These are phyloP conservation scores for Aporophyla nigra DNA, from an alignment of 2,888 invertebrate species.

Conservation along the genomic window DNA sequence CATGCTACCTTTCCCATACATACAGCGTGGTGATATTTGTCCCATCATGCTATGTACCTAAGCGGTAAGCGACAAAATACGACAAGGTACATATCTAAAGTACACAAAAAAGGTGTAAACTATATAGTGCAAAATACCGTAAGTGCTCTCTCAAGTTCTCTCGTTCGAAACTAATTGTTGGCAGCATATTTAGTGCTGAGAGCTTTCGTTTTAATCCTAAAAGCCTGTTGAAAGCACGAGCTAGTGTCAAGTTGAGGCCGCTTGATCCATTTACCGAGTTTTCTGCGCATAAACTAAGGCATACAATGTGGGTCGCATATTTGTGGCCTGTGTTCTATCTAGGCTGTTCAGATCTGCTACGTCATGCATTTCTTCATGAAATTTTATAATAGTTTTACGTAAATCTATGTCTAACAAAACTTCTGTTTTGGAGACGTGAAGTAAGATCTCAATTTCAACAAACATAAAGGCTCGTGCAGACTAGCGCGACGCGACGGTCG, in stretches of 20 bases:
- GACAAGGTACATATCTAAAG: not conserved
- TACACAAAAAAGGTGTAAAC: not conserved
- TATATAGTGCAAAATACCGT: constrained; percentile 2
- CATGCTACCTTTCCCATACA: not conserved
- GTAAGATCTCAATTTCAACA: not conserved
- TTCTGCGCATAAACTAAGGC: constrained; percentile 17
- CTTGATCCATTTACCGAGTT: constrained; percentile 65
- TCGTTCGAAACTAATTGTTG: constrained; percentile 51
- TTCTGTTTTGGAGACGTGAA: not conserved
- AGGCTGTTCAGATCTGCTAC: not conserved
- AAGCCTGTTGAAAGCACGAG: constrained; percentile 62
- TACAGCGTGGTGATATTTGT: not conserved
- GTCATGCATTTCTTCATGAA: not conserved
- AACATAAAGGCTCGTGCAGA: no score
- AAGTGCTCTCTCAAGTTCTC: constrained; percentile 36
- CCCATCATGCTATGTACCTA: not conserved
- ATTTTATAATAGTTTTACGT: not conserved
- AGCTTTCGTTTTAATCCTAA: constrained; percentile 68
- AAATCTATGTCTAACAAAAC: not conserved
- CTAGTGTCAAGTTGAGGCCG: constrained; percentile 64
- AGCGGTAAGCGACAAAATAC: no score
- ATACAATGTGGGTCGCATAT: constrained; percentile 45
- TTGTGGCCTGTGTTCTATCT: constrained; percentile 11
- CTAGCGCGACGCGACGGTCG: no score
- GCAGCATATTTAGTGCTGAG: constrained; percentile 57